Conservation (phyloP, 2,113 vertebrate genomes). For the Bujurquina vittata region DNA sequence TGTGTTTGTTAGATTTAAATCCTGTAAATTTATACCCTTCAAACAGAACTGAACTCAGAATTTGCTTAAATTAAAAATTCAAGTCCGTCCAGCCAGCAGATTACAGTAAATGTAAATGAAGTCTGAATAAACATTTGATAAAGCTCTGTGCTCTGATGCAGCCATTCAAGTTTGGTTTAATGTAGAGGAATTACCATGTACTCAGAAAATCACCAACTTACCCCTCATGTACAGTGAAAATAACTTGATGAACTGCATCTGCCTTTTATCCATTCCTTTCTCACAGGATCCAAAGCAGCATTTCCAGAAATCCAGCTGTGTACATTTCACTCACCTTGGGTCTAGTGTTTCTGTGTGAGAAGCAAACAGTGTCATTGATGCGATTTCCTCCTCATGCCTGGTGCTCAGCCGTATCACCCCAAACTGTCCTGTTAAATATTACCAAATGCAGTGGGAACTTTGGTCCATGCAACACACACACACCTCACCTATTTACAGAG, state of each 20-base stretch:
- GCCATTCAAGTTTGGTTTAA: no score
- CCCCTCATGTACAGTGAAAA: background rate
- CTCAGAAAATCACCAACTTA: background rate
- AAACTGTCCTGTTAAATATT: slow-evolving; percentile 76
- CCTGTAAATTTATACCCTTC: background rate
- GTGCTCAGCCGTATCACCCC: slow-evolving; percentile 33
- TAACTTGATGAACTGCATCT: background rate
- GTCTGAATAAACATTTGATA: background rate
- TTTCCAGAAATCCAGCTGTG: background rate
- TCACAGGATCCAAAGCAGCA: background rate
- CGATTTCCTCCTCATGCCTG: background rate
- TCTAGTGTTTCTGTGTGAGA: slow-evolving; percentile 14
- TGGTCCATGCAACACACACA: slow-evolving; percentile 40
- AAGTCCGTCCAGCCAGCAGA: background rate
- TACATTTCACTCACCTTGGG: slow-evolving; percentile 65
- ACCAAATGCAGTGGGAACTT: slow-evolving; percentile 65
- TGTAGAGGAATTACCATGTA: background rate
- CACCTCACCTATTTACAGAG: background rate
- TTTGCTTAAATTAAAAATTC: background rate
- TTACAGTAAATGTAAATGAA: background rate
- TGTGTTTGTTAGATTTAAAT: background rate
- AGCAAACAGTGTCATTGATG: slow-evolving; percentile 3
- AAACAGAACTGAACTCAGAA: background rate
- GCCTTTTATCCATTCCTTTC: slow-evolving; percentile 13
- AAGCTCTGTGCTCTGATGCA: background rate